phyloP scores from a whole-genome alignment of 2,113 vertebrate genomes.

The Galemys pyrenaicus region DNA sequence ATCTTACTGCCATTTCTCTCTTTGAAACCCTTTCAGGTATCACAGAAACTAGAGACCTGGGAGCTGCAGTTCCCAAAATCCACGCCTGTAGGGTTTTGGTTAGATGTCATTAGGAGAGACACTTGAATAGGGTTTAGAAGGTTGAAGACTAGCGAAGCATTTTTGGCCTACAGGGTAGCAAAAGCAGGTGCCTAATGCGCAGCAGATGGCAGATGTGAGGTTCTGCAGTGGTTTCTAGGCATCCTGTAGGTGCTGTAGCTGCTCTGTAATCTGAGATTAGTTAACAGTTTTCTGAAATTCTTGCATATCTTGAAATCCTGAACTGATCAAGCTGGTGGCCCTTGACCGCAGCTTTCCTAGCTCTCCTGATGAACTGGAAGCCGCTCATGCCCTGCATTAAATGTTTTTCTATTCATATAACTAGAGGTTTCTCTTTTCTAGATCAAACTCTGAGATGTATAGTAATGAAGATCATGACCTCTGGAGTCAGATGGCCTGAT shows the following conservation, averaged over 20 bases:
- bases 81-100: neutral
- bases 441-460: neutral
- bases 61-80: neutral
- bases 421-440: neutral
- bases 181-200: neutral
- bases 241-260: neutral
- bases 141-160: neutral
- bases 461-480: neutral
- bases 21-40: neutral
- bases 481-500: neutral
- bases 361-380: neutral
- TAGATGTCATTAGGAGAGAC: neutral
- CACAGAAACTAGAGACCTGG: neutral
- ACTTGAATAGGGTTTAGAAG: neutral
- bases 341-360: neutral
- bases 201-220: neutral
- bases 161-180: neutral
- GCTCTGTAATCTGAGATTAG: neutral
- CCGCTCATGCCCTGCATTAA: neutral
- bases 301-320: neutral
- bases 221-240: neutral
- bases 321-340: neutral
- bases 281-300: neutral
- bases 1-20: neutral
- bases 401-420: neutral